Evolutionary conservation across 2,113 vertebrate genomes (phyloP).

Genomic region (Syngnathoides biaculeatus): DNA sequence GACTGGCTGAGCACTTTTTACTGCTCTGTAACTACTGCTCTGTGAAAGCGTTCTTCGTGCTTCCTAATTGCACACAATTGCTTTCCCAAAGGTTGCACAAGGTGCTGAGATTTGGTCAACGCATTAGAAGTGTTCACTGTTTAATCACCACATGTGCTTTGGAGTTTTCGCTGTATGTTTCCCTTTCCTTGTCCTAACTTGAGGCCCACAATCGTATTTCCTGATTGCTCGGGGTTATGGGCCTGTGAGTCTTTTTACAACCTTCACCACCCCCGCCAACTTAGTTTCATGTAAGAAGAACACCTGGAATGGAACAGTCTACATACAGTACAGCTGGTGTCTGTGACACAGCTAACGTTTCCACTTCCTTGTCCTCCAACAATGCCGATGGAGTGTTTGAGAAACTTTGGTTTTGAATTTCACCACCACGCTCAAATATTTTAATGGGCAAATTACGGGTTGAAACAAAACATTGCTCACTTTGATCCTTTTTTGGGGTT

Average conservation of each 20-base stretch:
- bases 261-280: constrained; percentile 22
- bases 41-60: constrained; percentile 44
- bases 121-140: not conserved
- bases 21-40: constrained; percentile 63
- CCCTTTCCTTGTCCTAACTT: constrained; percentile 7
- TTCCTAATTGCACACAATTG: constrained; percentile 67
- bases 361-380: constrained; percentile 30
- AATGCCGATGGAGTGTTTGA: constrained; percentile 35
- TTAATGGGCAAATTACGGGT: constrained; percentile 36
- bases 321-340: constrained; percentile 63
- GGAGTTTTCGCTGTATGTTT: constrained; percentile 18
- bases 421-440: constrained; percentile 26
- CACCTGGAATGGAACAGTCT: constrained; percentile 51
- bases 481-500: not conserved
- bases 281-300: constrained; percentile 41
- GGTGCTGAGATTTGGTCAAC: constrained; percentile 3
- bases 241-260: constrained; percentile 54
- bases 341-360: constrained; percentile 47
- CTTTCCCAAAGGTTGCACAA: constrained; percentile 58
- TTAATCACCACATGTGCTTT: constrained; percentile 1
- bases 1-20: constrained; percentile 39
- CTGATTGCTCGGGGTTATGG: constrained; percentile 34
- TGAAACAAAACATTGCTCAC: constrained; percentile 27
- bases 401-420: constrained; percentile 52
- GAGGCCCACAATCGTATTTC: constrained; percentile 17